These are phyloP conservation scores for Cyprinodon brontotheroides DNA, from an alignment of 2,113 vertebrate genomes.

Conservation along the genomic window DNA sequence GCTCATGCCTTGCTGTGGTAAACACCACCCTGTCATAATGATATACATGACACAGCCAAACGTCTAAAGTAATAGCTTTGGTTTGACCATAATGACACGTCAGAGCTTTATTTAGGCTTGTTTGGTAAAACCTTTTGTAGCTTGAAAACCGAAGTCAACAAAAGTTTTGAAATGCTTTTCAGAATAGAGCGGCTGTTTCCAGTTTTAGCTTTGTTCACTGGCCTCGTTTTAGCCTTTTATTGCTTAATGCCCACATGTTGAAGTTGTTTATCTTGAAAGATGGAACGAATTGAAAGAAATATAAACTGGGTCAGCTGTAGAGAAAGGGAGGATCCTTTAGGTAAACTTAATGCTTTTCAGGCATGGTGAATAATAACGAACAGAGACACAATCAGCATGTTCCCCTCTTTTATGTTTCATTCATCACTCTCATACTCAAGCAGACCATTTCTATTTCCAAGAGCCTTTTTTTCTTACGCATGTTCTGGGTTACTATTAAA, in stretches of 20 bases:
- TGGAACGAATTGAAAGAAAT: constrained; percentile 40
- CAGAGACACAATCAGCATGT: constrained; percentile 69
- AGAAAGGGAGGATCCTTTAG: constrained; percentile 29
- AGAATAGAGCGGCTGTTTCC: constrained; percentile 29
- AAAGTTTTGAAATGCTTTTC: constrained; percentile 43
- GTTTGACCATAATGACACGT: too few species aligned
- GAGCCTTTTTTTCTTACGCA: constrained; percentile 41
- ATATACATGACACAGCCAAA: constrained; percentile 57
- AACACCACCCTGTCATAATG: constrained; percentile 69
- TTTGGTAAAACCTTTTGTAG: constrained; percentile 60
- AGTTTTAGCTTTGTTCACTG: background rate
- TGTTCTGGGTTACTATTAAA: constrained; percentile 37
- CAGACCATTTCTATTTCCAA: constrained; percentile 39
- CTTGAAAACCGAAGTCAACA: constrained; percentile 50
- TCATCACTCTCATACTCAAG: constrained; percentile 43
- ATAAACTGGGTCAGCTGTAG: constrained; percentile 11
- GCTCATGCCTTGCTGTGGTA: constrained; percentile 53
- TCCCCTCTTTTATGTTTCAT: constrained; percentile 42
- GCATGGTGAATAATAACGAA: constrained; percentile 56
- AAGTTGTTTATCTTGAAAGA: constrained; percentile 48
- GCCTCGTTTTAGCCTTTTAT: constrained; percentile 15
- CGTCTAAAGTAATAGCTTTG: too few species aligned
- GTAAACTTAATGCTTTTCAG: constrained; percentile 65
- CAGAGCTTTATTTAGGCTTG: constrained; percentile 66
- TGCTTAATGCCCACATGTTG: constrained; percentile 56